A percentile compares a stretch with the other conserved stretches of the same genome.
Conservation (phyloP, 2,797 vertebrate genomes). For the Cephalopachus bancanus region DNA sequence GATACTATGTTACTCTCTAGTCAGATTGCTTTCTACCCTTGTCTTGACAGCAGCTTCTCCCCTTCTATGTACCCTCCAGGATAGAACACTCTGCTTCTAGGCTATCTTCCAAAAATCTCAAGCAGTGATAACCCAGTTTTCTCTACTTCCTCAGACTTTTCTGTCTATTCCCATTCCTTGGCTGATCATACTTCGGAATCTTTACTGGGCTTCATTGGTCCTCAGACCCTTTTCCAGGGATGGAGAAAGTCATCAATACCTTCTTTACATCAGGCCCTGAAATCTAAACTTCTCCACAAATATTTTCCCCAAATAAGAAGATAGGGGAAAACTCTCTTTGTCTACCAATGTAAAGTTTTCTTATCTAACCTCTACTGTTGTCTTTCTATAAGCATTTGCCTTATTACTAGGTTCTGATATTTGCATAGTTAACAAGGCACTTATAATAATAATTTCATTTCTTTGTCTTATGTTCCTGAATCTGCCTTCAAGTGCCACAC, state of each 20-base stretch:
- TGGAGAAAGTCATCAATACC: not conserved
- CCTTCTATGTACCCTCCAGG: not conserved
- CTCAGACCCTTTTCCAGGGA: not conserved
- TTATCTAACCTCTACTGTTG: not conserved
- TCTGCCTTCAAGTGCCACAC: not conserved
- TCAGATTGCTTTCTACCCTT: not conserved
- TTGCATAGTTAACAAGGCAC: not conserved
- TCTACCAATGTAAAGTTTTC: not conserved
- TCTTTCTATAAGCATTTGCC: not conserved
- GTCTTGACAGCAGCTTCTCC: not conserved
- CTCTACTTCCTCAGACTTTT: not conserved
- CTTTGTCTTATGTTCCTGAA: not conserved
- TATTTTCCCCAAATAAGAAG: not conserved
- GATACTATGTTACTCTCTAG: not conserved
- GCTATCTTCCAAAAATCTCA: not conserved
- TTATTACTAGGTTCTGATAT: not conserved
- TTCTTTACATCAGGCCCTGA: not conserved
- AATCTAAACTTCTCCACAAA: not conserved
- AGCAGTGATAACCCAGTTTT: not conserved
- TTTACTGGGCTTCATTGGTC: not conserved
- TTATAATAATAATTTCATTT: not conserved
- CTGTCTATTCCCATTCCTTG: not conserved
- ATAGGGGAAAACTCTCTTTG: not conserved
- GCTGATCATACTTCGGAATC: not conserved
- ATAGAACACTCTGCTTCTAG: not conserved